These are phyloP conservation scores for Dicaeum eximium DNA, from an alignment of 2,113 vertebrate genomes.

Conservation along the genomic window DNA sequence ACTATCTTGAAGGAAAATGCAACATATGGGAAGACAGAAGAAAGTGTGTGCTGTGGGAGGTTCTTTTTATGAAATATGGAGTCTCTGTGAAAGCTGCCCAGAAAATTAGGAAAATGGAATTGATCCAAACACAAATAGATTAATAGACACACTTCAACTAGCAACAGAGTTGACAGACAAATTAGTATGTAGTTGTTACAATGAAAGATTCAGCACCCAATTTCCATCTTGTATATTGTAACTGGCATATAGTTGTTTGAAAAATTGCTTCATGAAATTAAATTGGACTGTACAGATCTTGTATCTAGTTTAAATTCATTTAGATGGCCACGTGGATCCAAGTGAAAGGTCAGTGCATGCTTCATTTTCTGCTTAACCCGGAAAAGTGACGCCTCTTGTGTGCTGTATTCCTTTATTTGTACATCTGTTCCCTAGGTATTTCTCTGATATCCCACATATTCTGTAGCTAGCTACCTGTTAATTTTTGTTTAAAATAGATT, in stretches of 20 bases:
- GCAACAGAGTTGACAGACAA: slow-evolving; percentile 2
- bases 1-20: background rate
- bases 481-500: background rate
- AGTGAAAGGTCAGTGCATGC: background rate
- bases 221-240: background rate
- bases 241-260: background rate
- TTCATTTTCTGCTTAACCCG: background rate
- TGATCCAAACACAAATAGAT: slow-evolving; percentile 10
- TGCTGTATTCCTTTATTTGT: background rate
- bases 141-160: slow-evolving; percentile 22
- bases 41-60: slow-evolving; percentile 32
- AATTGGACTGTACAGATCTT: background rate
- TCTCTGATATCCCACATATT: background rate
- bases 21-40: slow-evolving; percentile 32
- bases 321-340: background rate
- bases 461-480: background rate
- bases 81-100: background rate
- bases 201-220: background rate
- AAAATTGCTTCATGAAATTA: background rate
- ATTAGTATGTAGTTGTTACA: background rate
- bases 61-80: slow-evolving; percentile 38
- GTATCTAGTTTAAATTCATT: background rate
- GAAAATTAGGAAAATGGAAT: slow-evolving; percentile 20
- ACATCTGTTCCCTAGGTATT: background rate
- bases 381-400: background rate